Base-by-base conservation (phyloP, 2,888 invertebrate species). In the Serripes groenlandicus region DNA sequence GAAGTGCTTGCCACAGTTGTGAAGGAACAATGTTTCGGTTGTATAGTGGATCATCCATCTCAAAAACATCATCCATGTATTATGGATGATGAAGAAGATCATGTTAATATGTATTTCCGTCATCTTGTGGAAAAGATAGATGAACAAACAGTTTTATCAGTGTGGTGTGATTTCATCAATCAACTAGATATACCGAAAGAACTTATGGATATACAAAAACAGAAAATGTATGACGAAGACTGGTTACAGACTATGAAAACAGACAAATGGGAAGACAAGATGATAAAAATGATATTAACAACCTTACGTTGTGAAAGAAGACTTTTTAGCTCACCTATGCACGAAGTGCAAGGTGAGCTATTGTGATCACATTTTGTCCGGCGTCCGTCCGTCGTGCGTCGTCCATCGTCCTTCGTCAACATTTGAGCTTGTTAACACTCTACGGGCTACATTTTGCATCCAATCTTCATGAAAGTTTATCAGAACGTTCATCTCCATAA, bases 181-280 rank as follows among this genome's bases (percentile, higher is more conserved):
- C 34, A 49, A 18, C 49, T 54, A 9, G 75, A 75, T 49, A 75
- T 80, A 26, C 62, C 75, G 1, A 5, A 37, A 1, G 54, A 49
- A 28, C 7, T 66, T 5, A 56, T 80, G 9, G 18, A 49, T n/a
- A 15, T 80, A 21, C 79, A 81, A 18, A 81, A 81, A 28, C 23
- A 11, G 32, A 69, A 74, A 18, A 23, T 81, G 0, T 56, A n/a
- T 9, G 54, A 34, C 52, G 71, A 72, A 15, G 76, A 81, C 72
- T 81, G 60, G 49, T 32, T 76, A 5, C 9, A 30, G n/a, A 28
- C 71, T 0, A 81, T 81, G 81, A 80, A 81, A 80, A 80, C 79
- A 7, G 15, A 62, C 1, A 60, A 70, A 3, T 75, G 79, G 79
- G 58, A 70, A 37, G 18, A 15, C 1, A 80, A 80, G 54, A 80